These are phyloP conservation scores for Drosophila quadrilineata DNA, from an alignment of 1,140 invertebrate genomes.

Conservation along the genomic window DNA sequence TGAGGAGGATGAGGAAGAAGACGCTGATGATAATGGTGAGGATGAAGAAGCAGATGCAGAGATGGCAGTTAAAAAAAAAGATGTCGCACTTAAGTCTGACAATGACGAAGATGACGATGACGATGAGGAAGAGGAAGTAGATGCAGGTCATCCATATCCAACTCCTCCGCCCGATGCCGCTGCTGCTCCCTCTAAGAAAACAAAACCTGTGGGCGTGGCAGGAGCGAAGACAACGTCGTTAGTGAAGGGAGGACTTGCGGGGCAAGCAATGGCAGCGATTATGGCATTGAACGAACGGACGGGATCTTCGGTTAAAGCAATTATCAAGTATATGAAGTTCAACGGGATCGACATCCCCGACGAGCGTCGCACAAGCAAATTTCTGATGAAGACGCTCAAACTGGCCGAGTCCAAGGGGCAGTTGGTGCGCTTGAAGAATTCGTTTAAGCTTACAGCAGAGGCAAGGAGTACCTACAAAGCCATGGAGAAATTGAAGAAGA, in stretches of 20 bases:
- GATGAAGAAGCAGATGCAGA: not conserved
- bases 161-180: constrained; percentile 45
- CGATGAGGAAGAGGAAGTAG: not conserved
- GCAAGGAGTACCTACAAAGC: constrained; percentile 3
- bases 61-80: no score
- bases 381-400: constrained; percentile 22
- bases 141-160: constrained; percentile 19
- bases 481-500: constrained; percentile 35
- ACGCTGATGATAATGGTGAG: not conserved
- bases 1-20: not conserved
- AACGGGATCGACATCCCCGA: constrained; percentile 19
- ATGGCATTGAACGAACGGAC: not conserved
- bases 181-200: not conserved
- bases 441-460: constrained; percentile 40
- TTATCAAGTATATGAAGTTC: constrained; percentile 29
- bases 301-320: constrained; percentile 47
- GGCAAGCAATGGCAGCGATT: constrained; percentile 18
- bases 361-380: not conserved
- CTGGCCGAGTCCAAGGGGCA: constrained; percentile 9
- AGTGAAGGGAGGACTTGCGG: not conserved
- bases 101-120: not conserved
- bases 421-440: constrained; percentile 36
- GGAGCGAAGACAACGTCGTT: not conserved
- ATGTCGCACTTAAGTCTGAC: no score
- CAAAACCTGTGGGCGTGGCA: not conserved